Conservation (phyloP, 1,140 invertebrate species). For the Papilio dardanus region DNA sequence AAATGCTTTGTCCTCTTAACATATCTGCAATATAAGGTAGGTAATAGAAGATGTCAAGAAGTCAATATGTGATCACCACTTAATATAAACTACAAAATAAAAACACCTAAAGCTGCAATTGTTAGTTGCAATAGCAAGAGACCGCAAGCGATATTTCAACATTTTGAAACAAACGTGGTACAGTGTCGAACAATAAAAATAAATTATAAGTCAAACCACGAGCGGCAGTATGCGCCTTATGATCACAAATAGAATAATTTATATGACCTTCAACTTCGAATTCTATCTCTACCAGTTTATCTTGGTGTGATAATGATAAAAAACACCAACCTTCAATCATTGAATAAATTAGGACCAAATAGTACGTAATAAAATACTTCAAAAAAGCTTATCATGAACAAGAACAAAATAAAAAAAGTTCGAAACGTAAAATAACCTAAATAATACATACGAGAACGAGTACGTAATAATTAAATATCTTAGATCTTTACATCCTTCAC, state of each 20-base stretch:
- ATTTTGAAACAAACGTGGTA: not conserved
- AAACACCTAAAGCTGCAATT: not conserved
- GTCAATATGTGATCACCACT: not conserved
- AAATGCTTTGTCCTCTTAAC: conserved; percentile 18
- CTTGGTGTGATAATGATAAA: conserved; percentile 6
- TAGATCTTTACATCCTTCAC: not conserved
- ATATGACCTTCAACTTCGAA: conserved; percentile 33
- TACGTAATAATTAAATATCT: too few species aligned
- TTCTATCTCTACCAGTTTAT: conserved; percentile 6
- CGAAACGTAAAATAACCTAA: not conserved
- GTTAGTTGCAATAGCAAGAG: not conserved
- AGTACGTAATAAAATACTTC: not conserved
- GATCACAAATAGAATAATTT: conserved; percentile 32
- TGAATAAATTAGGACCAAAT: not conserved
- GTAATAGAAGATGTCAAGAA: not conserved
- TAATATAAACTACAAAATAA: not conserved
- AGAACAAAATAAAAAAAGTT: not conserved
- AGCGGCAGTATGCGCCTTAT: not conserved
- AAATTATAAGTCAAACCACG: not conserved
- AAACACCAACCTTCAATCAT: not conserved
- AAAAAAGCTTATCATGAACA: not conserved
- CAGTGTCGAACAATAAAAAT: not conserved
- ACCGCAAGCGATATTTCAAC: not conserved
- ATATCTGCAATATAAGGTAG: conserved; percentile 22
- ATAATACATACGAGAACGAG: too few species aligned